Evolutionary conservation across 2,113 vertebrate genomes (phyloP).

Genomic region (Siphamia tubifer): DNA sequence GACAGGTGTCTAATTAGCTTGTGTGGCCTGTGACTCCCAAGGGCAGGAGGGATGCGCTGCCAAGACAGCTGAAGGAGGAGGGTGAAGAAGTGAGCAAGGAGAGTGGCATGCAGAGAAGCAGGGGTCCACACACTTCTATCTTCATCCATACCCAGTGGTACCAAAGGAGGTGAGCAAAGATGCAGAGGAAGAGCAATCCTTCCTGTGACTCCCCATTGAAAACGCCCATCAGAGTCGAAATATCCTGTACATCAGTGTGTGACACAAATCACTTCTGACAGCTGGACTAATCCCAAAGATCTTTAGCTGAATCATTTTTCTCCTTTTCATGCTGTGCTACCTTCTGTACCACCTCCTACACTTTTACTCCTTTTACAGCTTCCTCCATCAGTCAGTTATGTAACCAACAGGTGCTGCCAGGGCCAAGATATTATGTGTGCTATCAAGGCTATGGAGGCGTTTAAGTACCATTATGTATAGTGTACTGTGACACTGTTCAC

Average conservation of each 20-base stretch:
- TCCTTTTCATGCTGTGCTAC: conserved; percentile 9
- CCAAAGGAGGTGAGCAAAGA: conserved; percentile 3
- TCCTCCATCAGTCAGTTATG: conserved; percentile 31
- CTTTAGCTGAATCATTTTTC: conserved; percentile 7
- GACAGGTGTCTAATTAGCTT: conserved; percentile 78
- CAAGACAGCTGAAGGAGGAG: conserved; percentile 61
- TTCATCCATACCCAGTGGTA: conserved; percentile 21
- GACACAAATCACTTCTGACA: neutral
- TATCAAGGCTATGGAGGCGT: neutral
- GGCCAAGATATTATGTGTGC: neutral
- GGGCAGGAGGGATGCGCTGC: conserved; percentile 28
- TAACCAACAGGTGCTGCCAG: conserved; percentile 39
- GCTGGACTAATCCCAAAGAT: conserved; percentile 13
- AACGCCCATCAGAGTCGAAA: no score
- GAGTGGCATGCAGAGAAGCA: neutral
- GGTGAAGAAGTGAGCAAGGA: conserved; percentile 5
- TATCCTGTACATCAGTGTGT: neutral
- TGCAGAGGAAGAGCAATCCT: neutral
- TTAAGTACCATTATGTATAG: neutral
- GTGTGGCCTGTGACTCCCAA: conserved; percentile 49
- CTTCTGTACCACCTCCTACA: conserved; percentile 27
- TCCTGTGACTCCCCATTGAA: no score
- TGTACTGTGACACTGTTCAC: neutral
- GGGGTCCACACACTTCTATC: neutral
- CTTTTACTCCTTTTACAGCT: neutral